Conservation (phyloP, 1,140 invertebrate species). For the Drosophila subpulchrella region DNA sequence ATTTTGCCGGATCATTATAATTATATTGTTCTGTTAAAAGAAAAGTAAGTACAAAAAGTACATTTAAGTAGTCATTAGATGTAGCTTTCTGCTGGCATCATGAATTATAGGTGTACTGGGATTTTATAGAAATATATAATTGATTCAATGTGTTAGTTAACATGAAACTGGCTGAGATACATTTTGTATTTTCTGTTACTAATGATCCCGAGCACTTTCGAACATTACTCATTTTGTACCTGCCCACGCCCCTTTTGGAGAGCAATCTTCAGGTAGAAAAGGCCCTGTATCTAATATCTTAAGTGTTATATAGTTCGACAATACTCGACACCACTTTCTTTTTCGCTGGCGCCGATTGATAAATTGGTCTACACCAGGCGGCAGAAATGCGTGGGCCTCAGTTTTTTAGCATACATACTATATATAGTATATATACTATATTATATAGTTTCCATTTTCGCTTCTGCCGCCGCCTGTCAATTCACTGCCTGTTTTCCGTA, state of each 20-base stretch:
- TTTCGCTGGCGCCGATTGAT: constrained; percentile 22
- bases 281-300: not conserved
- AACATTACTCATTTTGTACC: not conserved
- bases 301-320: constrained; percentile 2
- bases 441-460: constrained; percentile 32
- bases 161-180: not conserved
- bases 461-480: constrained; percentile 31
- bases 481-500: constrained; percentile 22
- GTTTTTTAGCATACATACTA: constrained; percentile 12
- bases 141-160: not conserved
- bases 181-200: not conserved
- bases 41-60: no score
- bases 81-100: no score
- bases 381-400: constrained; percentile 14
- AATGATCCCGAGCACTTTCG: not conserved
- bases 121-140: not conserved
- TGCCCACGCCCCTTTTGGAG: not conserved
- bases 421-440: not conserved
- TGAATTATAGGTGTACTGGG: no score
- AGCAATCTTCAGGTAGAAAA: constrained; percentile 8
- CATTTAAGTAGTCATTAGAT: no score
- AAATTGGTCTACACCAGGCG: constrained; percentile 22
- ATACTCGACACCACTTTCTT: constrained; percentile 28
- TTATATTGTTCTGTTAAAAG: no score
- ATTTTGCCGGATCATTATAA: no score